phyloP scores from a whole-genome alignment of 2,113 vertebrate genomes.

The Pantherophis guttatus region DNA sequence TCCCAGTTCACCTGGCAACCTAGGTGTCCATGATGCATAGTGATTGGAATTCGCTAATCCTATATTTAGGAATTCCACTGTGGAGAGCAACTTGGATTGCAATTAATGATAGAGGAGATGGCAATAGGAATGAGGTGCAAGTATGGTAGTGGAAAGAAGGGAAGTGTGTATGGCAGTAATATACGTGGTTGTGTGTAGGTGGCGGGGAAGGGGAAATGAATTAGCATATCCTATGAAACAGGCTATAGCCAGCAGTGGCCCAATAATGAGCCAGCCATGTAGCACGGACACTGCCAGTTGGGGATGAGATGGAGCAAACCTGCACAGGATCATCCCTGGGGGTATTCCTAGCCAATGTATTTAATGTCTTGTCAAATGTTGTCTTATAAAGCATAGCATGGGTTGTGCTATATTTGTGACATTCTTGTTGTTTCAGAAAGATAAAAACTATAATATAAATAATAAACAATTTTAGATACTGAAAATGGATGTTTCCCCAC shows the following conservation, averaged over 20 bases:
- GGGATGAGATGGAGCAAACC: constrained; percentile 46
- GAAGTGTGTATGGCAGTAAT: background rate
- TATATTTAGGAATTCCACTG: background rate
- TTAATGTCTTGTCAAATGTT: constrained; percentile 14
- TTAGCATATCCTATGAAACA: constrained; percentile 7
- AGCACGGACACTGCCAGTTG: constrained; percentile 21
- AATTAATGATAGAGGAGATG: constrained; percentile 15
- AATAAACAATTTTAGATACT: constrained; percentile 33
- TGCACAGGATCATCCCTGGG: constrained; percentile 35
- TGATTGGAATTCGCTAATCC: background rate
- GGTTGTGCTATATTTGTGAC: constrained; percentile 42
- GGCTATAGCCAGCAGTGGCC: constrained; percentile 10
- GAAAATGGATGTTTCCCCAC: constrained; percentile 5
- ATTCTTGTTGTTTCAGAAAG: constrained; percentile 48
- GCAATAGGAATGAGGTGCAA: constrained; percentile 16
- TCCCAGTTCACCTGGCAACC: constrained; percentile 1
- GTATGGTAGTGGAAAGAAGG: constrained; percentile 12
- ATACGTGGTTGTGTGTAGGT: background rate
- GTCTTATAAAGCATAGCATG: constrained; percentile 2
- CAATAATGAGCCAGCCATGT: background rate
- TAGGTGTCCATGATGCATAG: background rate
- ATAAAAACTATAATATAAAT: constrained; percentile 18
- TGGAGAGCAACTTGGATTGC: constrained; percentile 5
- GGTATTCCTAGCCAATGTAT: background rate
- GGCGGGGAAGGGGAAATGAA: background rate